Conservation (phyloP, 1,140 invertebrate species). For the Heliconius himera region DNA sequence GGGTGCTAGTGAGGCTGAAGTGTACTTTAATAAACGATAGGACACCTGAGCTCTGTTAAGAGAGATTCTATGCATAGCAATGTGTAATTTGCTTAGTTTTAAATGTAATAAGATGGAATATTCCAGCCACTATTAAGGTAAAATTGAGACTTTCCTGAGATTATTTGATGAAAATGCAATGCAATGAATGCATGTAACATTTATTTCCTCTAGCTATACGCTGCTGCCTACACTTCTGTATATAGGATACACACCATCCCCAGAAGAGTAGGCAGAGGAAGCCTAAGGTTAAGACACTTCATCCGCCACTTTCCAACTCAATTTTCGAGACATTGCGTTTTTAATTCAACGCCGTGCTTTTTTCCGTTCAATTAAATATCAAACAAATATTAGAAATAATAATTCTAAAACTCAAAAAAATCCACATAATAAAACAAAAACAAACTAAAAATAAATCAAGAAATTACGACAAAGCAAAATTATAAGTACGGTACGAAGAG, state of each 20-base stretch:
- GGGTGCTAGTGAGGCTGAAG: not conserved
- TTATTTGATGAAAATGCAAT: no score
- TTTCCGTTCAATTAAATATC: no score
- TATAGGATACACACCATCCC: no score
- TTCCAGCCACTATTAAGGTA: not conserved
- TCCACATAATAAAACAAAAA: not conserved
- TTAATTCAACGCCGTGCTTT: no score
- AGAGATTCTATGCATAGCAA: not conserved
- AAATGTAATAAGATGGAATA: not conserved
- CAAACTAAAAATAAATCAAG: not conserved
- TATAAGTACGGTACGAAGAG: not conserved
- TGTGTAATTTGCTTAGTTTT: not conserved
- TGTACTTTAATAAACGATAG: slow-evolving; percentile 23
- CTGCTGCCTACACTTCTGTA: not conserved
- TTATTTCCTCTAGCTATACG: not conserved
- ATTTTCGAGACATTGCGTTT: no score
- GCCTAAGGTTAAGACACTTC: no score
- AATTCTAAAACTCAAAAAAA: not conserved
- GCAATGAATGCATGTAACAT: no score
- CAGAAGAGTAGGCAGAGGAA: no score
- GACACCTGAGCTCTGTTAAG: slow-evolving; percentile 24
- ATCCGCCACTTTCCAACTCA: no score
- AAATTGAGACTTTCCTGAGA: not conserved
- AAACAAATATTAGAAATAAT: not conserved
- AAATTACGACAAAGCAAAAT: not conserved